phyloP scores from a whole-genome alignment of 2,888 invertebrate genomes.

The Osedax frankpressi region DNA sequence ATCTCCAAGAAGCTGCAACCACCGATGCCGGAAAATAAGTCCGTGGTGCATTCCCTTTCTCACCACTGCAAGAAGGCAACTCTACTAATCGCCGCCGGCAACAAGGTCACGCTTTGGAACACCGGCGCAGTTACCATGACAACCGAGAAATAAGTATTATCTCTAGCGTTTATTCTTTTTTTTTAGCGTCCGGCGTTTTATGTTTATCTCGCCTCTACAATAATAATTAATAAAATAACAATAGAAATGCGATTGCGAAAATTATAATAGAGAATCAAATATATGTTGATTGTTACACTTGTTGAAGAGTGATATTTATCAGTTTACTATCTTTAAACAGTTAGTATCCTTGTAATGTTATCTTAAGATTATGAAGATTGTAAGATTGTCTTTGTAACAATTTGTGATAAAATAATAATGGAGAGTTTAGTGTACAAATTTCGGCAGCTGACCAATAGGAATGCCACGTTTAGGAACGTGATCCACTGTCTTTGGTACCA shows the following conservation, averaged over 20 bases:
- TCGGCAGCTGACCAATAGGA: constrained; percentile 23
- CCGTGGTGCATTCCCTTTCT: not conserved
- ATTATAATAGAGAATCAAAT: too few species aligned
- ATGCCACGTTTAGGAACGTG: constrained; percentile 54
- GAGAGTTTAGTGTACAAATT: constrained; percentile 2
- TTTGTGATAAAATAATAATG: too few species aligned
- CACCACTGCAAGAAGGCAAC: not conserved
- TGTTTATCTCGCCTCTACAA: too few species aligned
- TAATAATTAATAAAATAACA: too few species aligned
- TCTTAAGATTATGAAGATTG: not conserved
- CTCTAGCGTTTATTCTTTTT: too few species aligned
- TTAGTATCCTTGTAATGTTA: too few species aligned
- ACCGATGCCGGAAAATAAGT: not conserved
- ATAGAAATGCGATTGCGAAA: too few species aligned
- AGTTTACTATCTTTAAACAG: too few species aligned
- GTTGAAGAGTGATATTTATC: too few species aligned
- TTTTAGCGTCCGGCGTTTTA: too few species aligned
- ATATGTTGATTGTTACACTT: too few species aligned
- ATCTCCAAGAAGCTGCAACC: not conserved
- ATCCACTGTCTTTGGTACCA: constrained; percentile 76
- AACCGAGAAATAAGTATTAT: not conserved
- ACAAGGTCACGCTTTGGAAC: not conserved
- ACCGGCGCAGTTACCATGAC: not conserved
- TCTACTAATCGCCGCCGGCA: not conserved
- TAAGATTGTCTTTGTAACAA: not conserved